A percentile compares a stretch with the other conserved stretches of the same genome.
Evolutionary conservation across 2,113 vertebrate genomes (phyloP).

Genomic region (Zapornia atra): DNA sequence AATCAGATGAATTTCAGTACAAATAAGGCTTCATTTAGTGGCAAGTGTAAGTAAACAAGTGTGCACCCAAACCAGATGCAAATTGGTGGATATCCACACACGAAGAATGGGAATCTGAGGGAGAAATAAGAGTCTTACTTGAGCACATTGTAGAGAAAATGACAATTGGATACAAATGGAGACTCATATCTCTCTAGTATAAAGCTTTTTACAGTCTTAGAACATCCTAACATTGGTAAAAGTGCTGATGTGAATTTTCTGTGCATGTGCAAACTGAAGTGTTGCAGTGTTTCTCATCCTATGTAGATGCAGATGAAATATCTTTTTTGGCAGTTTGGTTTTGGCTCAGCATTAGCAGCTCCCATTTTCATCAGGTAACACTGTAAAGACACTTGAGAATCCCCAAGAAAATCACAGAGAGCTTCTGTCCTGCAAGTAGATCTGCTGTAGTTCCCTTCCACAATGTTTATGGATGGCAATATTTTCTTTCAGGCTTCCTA

Average conservation of each 20-base stretch:
- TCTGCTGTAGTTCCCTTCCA: slow-evolving; percentile 44
- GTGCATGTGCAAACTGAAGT: background rate
- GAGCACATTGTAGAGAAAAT: background rate
- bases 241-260: background rate
- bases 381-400: background rate
- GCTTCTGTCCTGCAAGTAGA: slow-evolving; percentile 3
- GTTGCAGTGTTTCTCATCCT: background rate
- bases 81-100: background rate
- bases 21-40: background rate
- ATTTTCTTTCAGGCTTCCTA: slow-evolving; percentile 48
- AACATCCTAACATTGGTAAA: background rate
- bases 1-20: background rate
- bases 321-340: background rate
- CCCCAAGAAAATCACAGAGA: background rate
- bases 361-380: background rate
- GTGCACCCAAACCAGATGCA: background rate
- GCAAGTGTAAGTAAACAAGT: background rate
- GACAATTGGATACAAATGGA: background rate
- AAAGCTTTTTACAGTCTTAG: background rate
- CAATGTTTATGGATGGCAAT: slow-evolving; percentile 26
- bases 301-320: background rate
- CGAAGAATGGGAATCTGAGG: background rate
- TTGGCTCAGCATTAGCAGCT: background rate
- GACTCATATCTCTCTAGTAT: background rate
- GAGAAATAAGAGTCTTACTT: background rate